Base-by-base conservation (phyloP, 2,888 invertebrate species). In the Mesorhabditis sp. region DNA sequence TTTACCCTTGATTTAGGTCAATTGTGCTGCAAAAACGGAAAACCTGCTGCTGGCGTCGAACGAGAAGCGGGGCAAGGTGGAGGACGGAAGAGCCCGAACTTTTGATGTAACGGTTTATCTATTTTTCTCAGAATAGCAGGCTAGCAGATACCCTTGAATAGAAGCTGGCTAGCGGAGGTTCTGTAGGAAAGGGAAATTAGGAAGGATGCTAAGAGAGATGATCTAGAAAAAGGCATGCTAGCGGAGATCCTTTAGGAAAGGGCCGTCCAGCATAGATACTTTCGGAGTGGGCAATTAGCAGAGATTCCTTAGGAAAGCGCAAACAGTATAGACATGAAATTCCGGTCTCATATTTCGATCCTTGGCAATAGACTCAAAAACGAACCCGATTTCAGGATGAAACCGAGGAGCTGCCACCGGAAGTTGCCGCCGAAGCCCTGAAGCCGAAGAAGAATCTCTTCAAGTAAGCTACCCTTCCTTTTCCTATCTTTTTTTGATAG, bases 11-110 rank as follows among this genome's bases (percentile, higher is more conserved):
- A 13, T 50, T 50, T 50, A 41, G 43, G 58, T 42, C n/a, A 62
- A 10, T 70, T 5, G 45, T 65, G 45, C 66, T 68, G 28, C 66
- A 77, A 73, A 74, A 77, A 62, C 74, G 43, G 68, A 69, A 61
- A 66, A 70, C 43, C 74, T 77, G 4, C 67, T 77, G 41, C 43
- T 72, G 43, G 74, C 77, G 6, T 72, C 77, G 28, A 75, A 74
- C 0, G 74, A 74, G 50, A 77, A 77, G 68, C 10, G 45, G 50
- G 58, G 65, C 66, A 63, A 45, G n/a, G 62, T 65, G 13, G 70
- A 72, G 10, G 73, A 71, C 10, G 71, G 64, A 62, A 4, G 69
- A 45, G 13, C 70, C 67, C 10, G 28, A 65, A 42, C 43, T 65
- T n/a, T 72, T 67, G 66, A 62, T 50, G 67, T 69, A n/a, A 7